Evolutionary conservation across 2,888 invertebrate genomes (phyloP).

Genomic region (Quadroppia sp.): DNA sequence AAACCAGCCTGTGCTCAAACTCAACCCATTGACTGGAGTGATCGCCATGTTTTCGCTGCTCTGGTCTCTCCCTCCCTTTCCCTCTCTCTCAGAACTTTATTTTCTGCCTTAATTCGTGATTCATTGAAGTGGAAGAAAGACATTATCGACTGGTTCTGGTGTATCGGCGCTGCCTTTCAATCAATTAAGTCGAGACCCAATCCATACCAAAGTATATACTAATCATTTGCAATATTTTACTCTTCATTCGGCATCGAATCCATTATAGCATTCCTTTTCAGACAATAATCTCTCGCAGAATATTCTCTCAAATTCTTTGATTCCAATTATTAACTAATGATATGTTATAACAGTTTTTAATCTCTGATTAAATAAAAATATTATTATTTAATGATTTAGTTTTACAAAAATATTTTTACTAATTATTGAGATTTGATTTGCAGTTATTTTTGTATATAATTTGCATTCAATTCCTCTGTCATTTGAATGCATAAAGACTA

Average conservation of each 20-base stretch:
- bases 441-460: no score
- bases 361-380: no score
- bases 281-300: no score
- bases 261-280: background rate
- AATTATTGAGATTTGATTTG: no score
- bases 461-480: no score
- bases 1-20: background rate
- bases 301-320: no score
- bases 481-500: no score
- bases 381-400: no score
- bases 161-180: conserved; percentile 20
- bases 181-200: conserved; percentile 13
- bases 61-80: background rate
- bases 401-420: no score
- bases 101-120: conserved; percentile 16
- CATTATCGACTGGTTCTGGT: conserved; percentile 20
- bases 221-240: background rate
- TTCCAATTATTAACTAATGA: no score
- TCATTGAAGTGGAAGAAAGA: conserved; percentile 10
- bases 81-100: background rate
- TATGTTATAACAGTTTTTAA: no score
- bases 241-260: background rate
- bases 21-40: background rate
- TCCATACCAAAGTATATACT: background rate
- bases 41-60: background rate